phyloP scores from a whole-genome alignment of 2,113 vertebrate genomes.

The Scalopus aquaticus region DNA sequence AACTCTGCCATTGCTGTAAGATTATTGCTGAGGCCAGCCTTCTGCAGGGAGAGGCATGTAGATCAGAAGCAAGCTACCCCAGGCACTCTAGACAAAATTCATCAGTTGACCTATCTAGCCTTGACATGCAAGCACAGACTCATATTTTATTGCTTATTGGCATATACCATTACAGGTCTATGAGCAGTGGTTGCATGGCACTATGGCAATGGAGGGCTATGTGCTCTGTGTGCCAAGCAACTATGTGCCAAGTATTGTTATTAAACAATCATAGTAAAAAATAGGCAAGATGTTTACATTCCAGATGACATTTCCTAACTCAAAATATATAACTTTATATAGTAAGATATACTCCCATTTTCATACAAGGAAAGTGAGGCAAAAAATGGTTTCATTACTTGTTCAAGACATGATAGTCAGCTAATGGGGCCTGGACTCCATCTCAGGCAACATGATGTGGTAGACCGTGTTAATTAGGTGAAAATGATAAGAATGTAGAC shows the following conservation, averaged over 20 bases:
- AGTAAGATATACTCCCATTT: not conserved
- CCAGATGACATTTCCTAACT: not conserved
- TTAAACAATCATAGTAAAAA: not conserved
- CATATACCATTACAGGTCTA: not conserved
- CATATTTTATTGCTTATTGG: not conserved
- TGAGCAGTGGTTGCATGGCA: not conserved
- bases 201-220: not conserved
- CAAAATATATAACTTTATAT: conserved; percentile 11
- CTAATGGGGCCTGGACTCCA: not conserved
- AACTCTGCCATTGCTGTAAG: not conserved
- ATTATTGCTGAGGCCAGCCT: not conserved
- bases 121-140: not conserved
- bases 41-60: not conserved
- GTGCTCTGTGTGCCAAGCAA: not conserved
- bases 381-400: not conserved
- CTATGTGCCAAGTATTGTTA: not conserved
- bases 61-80: not conserved
- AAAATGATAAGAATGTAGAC: not conserved
- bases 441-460: not conserved
- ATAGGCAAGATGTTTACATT: not conserved
- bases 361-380: not conserved
- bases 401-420: not conserved
- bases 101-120: not conserved
- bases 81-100: not conserved
- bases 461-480: not conserved